phyloP scores from a whole-genome alignment of 2,888 invertebrate species.

The Frankliniella fusca region DNA sequence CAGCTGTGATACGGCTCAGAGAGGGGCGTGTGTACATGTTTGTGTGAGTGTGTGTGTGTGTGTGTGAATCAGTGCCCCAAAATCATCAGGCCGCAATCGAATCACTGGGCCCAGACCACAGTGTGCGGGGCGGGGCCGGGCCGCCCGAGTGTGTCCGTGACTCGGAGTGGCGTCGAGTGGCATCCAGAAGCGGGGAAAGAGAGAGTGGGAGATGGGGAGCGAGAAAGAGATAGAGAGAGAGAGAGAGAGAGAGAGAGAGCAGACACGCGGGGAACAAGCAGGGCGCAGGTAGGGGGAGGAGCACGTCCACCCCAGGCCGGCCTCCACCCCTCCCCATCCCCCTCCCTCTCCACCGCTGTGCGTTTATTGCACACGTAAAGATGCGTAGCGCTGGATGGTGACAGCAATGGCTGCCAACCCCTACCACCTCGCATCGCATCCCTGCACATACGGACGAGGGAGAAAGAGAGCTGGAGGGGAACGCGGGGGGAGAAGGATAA shows the following conservation, averaged over 20 bases:
- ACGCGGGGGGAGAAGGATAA: too few relatives aligned
- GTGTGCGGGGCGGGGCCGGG: too few relatives aligned
- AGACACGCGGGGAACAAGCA: background rate
- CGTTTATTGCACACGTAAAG: conserved; percentile 22
- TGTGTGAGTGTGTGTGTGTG: too few relatives aligned
- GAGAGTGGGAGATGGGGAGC: background rate
- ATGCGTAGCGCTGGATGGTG: conserved; percentile 2
- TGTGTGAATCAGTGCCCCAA: too few relatives aligned
- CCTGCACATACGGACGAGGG: too few relatives aligned
- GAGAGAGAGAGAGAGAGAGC: background rate
- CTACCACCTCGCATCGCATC: too few relatives aligned
- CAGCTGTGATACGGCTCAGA: too few relatives aligned
- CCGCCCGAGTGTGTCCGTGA: too few relatives aligned
- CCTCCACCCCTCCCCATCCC: background rate
- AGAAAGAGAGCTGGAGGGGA: too few relatives aligned
- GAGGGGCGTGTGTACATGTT: too few relatives aligned
- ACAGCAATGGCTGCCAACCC: background rate
- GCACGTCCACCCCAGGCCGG: background rate
- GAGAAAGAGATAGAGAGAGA: background rate
- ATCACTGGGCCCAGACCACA: too few relatives aligned
- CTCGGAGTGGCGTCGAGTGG: background rate
- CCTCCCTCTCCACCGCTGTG: background rate
- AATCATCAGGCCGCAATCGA: too few relatives aligned
- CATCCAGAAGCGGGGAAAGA: background rate
- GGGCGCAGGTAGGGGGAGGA: background rate